Percentiles rank a stretch among this genome's conserved stretches.
These are phyloP conservation scores for Sphaeramia orbicularis DNA, from an alignment of 2,797 vertebrate genomes.

Conservation along the genomic window DNA sequence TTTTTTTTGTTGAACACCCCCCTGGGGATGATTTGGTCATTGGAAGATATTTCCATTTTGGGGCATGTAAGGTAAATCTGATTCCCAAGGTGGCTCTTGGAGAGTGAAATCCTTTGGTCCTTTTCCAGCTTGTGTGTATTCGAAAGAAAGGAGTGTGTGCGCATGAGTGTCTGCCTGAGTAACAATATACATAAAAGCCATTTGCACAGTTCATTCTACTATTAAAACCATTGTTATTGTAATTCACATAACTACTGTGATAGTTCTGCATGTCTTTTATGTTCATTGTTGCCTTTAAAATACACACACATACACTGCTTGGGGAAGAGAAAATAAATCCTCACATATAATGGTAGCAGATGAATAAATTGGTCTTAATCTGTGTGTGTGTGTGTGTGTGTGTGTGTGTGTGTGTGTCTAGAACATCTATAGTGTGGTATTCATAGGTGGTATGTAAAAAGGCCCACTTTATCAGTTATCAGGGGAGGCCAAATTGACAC, in stretches of 20 bases:
- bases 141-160: background rate
- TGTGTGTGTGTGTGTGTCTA: slow-evolving; percentile 58
- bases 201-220: slow-evolving; percentile 71
- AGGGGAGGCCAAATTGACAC: slow-evolving; percentile 78
- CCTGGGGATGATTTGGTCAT: slow-evolving; percentile 4
- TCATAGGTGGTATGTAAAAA: slow-evolving; percentile 81
- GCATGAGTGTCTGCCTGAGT: slow-evolving; percentile 7
- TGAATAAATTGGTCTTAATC: slow-evolving; percentile 80
- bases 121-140: background rate
- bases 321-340: slow-evolving; percentile 69
- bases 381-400: slow-evolving; percentile 47
- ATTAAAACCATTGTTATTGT: slow-evolving; percentile 73
- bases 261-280: slow-evolving; percentile 73
- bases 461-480: slow-evolving; percentile 75
- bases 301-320: slow-evolving; percentile 52
- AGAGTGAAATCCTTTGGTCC: slow-evolving; percentile 30
- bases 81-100: slow-evolving; percentile 12
- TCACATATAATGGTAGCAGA: slow-evolving; percentile 76
- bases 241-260: slow-evolving; percentile 68
- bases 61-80: background rate
- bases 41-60: slow-evolving; percentile 19
- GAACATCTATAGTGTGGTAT: slow-evolving; percentile 68
- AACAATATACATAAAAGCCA: slow-evolving; percentile 48
- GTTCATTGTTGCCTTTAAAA: slow-evolving; percentile 75
- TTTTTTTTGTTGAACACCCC: slow-evolving; percentile 12